phyloP scores from a whole-genome alignment of 2,888 invertebrate genomes.

The Microchrysa polita region DNA sequence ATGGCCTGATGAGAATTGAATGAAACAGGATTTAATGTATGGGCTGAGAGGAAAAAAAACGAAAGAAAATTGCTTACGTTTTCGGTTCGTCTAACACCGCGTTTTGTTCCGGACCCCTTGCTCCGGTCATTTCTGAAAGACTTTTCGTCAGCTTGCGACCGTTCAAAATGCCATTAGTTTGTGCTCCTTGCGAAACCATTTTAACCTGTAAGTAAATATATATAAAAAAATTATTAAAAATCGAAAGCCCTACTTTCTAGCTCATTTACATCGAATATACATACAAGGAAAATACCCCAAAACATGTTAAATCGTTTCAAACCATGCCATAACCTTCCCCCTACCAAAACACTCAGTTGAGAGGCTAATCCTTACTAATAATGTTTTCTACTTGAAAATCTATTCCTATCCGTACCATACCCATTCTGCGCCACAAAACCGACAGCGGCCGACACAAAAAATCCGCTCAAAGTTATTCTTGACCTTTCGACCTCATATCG shows the following conservation, averaged over 20 bases:
- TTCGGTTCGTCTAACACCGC: constrained; percentile 38
- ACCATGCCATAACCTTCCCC: too few relatives aligned
- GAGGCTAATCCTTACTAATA: too few relatives aligned
- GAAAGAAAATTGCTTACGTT: constrained; percentile 40
- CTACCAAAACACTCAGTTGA: too few relatives aligned
- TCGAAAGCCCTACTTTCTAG: too few relatives aligned
- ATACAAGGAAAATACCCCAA: too few relatives aligned
- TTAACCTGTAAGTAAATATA: constrained; percentile 69
- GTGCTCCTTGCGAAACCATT: constrained; percentile 90
- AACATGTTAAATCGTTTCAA: too few relatives aligned
- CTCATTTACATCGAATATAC: too few relatives aligned
- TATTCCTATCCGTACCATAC: too few relatives aligned
- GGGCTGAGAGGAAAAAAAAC: neutral
- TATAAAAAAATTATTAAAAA: too few relatives aligned
- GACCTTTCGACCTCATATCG: neutral
- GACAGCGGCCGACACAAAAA: neutral
- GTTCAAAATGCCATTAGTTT: constrained; percentile 82
- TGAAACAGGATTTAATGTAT: neutral
- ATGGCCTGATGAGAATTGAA: constrained; percentile 49
- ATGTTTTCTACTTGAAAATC: too few relatives aligned
- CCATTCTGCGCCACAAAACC: too few relatives aligned
- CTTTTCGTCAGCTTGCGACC: constrained; percentile 85
- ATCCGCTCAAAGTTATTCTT: neutral
- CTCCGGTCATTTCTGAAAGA: constrained; percentile 78
- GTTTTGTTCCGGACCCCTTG: constrained; percentile 51